Conservation (phyloP, 2,888 invertebrate genomes). For the Megamerina dolium region DNA sequence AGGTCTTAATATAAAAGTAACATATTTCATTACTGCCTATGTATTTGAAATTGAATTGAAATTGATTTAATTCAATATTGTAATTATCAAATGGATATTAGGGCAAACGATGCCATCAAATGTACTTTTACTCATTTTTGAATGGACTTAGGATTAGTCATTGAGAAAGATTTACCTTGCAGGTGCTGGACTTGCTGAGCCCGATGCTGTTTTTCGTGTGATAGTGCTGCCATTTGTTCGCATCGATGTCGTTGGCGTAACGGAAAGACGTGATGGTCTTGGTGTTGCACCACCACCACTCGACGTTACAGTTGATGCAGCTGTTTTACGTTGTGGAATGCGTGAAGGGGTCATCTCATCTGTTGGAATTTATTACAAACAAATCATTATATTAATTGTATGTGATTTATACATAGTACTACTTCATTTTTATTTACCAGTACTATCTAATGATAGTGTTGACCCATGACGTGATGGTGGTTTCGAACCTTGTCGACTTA, state of each 20-base stretch:
- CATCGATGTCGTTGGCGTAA: conserved; percentile 55
- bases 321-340: conserved; percentile 68
- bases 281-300: conserved; percentile 52
- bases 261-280: conserved; percentile 53
- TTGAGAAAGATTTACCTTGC: conserved; percentile 56
- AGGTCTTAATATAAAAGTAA: conserved; percentile 26
- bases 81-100: no score
- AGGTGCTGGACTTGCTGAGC: conserved; percentile 69
- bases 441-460: conserved; percentile 82
- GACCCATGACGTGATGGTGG: conserved; percentile 92
- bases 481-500: conserved; percentile 81
- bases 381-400: conserved; percentile 4
- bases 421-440: conserved; percentile 56
- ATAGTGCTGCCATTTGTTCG: conserved; percentile 53
- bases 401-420: conserved; percentile 6
- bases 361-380: conserved; percentile 11
- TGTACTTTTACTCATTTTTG: conserved; percentile 8
- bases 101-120: no score
- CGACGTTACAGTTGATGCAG: conserved; percentile 54
- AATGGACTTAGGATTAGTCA: neutral
- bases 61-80: no score
- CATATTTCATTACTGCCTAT: no score
- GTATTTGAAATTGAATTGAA: no score
- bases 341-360: conserved; percentile 63
- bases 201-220: conserved; percentile 67